These are phyloP conservation scores for Theonella swinhoei DNA, from an alignment of 37 sponge, comb jelly and placozoan genomes.

Conservation along the genomic window DNA sequence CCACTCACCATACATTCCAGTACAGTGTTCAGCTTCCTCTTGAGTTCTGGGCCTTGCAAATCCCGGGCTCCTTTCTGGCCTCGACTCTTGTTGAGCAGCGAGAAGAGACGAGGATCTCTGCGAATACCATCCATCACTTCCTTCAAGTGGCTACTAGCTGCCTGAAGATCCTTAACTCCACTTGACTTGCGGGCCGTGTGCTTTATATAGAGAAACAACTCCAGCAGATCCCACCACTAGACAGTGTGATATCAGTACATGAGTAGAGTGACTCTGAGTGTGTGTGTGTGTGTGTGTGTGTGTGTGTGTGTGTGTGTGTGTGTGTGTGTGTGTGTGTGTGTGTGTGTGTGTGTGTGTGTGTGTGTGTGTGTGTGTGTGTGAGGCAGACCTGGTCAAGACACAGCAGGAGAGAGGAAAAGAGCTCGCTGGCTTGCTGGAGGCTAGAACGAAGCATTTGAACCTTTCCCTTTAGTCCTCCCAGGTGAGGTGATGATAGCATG, in stretches of 20 bases:
- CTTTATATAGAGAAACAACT: conserved; percentile 18
- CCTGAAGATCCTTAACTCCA: conserved; percentile 52
- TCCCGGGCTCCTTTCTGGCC: conserved; percentile 80
- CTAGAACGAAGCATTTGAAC: conserved; percentile 19
- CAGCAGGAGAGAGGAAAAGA: conserved; percentile 22
- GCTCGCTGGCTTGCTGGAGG: conserved; percentile 45
- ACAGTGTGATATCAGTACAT: neutral
- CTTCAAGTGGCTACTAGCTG: conserved; percentile 37
- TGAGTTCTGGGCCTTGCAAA: conserved; percentile 71
- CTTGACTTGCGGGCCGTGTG: neutral
- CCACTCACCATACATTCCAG: conserved; percentile 29
- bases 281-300: neutral
- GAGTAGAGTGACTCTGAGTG: neutral
- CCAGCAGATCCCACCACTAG: conserved; percentile 64
- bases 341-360: no score
- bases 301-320: neutral
- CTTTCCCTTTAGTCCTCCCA: conserved; percentile 26
- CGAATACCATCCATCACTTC: conserved; percentile 50
- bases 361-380: neutral
- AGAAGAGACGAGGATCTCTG: conserved; percentile 53
- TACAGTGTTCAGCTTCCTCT: conserved; percentile 20
- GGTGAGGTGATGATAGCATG: conserved; percentile 41
- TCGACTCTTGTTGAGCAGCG: conserved; percentile 57
- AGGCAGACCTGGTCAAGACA: conserved; percentile 66
- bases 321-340: no score